Evolutionary conservation across 1,140 invertebrate genomes (phyloP), one percentile per base, ranked within the genome.

Genomic region (Protaetia brevitarsis): DNA sequence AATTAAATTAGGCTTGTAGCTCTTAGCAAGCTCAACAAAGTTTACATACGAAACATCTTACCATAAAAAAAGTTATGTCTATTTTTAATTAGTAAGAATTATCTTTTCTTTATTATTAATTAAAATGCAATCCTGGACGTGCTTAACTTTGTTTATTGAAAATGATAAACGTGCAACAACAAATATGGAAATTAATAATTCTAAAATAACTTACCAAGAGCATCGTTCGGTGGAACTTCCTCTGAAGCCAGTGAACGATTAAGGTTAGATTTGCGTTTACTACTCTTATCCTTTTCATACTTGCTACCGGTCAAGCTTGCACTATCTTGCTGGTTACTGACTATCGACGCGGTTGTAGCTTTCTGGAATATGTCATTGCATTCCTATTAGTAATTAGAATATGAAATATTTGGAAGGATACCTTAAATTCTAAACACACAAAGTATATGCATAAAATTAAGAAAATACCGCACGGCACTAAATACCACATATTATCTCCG

Each of bases 181-280:
- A 37, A 8, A 37, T 37, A 10, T 37, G n/a, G 10, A 11, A 37
- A 3, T 4, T 37, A 37, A 37, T 37, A 37, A 37, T 3, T 16
- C 3, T 37, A 37, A 30, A 60, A 21, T 21, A 2, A 66, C 71
- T 68, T 68, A 74, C 73, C 72, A 62, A 30, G 56, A 16, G 71
- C 72, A 75, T 78, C 76, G 72, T 80, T 76, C 66, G 72, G 71
- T 64, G 79, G 78, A 66, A 81, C 80, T 74, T 84, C 80, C 76
- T 88, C 85, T 7, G 77, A 74, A 63, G 82, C 84, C 51, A 81
- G 72, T 8, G 84, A 81, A 57, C 84, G 81, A 76, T 87, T 89
- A 63, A 87, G 74, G 76, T 85, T 84, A 31, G 86, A 87, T 78
- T 88, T 88, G 60, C 87, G 78, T 76, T 87, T 87, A 65, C 81